phyloP scores from a whole-genome alignment of 1,140 invertebrate species.

The Kradibia gibbosae region DNA sequence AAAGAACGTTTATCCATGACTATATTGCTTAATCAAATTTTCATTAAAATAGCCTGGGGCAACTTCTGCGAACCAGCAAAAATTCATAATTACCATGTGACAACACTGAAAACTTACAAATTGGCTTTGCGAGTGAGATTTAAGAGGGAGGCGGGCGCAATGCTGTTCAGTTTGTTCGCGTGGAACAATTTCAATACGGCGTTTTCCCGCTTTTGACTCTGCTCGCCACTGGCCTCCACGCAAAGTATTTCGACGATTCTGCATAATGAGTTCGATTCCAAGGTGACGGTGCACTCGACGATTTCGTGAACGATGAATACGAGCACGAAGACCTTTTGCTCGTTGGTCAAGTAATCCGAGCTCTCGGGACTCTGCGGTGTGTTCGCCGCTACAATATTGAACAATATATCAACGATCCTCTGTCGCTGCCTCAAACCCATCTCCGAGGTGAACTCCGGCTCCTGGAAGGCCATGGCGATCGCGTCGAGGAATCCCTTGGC shows the following conservation, averaged over 20 bases:
- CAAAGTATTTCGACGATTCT: slow-evolving; percentile 74
- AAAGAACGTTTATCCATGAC: no score
- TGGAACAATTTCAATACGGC: slow-evolving; percentile 85
- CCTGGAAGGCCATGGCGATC: slow-evolving; percentile 89
- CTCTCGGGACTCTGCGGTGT: slow-evolving; percentile 62
- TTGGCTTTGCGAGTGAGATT: slow-evolving; percentile 76
- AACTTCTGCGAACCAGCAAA: no score
- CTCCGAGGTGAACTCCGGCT: slow-evolving; percentile 84
- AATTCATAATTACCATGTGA: no score
- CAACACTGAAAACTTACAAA: slow-evolving; percentile 74
- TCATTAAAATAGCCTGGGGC: no score
- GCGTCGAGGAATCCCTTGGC: slow-evolving; percentile 93
- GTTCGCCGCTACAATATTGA: slow-evolving; percentile 81
- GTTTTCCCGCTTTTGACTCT: slow-evolving; percentile 84
- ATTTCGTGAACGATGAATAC: slow-evolving; percentile 68
- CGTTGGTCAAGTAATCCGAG: slow-evolving; percentile 65
- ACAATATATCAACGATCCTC: slow-evolving; percentile 84
- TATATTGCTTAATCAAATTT: no score
- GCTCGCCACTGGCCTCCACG: slow-evolving; percentile 70
- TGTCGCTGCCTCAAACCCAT: slow-evolving; percentile 83
- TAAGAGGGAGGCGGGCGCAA: slow-evolving; percentile 74
- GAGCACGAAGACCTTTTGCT: slow-evolving; percentile 77
- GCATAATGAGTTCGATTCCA: slow-evolving; percentile 62
- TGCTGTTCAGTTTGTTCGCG: slow-evolving; percentile 78
- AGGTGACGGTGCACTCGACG: slow-evolving; percentile 61